Evolutionary conservation across 37 sponge, comb jelly and placozoan species (phyloP).

Genomic region (Diacarnus erythraeanus): DNA sequence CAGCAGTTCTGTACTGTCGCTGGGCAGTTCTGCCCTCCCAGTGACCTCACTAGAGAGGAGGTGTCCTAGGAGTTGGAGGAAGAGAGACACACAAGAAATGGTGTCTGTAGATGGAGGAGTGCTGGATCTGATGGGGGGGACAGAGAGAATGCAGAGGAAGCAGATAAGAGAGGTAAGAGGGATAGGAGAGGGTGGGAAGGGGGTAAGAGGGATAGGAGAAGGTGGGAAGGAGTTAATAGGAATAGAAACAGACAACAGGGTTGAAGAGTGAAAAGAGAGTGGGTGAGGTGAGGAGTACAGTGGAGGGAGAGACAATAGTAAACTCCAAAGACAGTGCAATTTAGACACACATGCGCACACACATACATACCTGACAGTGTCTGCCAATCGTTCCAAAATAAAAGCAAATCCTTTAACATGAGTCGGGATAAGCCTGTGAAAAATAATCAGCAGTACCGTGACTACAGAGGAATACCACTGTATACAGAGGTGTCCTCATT

Average conservation of each 20-base stretch:
- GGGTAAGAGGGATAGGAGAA: neutral
- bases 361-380: slow-evolving; percentile 28
- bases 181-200: neutral
- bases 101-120: slow-evolving; percentile 16
- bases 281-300: neutral
- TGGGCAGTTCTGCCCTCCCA: neutral
- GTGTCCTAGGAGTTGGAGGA: slow-evolving; percentile 36
- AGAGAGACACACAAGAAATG: slow-evolving; percentile 42
- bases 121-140: slow-evolving; percentile 37
- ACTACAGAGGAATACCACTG: too few relatives aligned
- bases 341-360: neutral
- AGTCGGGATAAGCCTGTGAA: slow-evolving; percentile 42
- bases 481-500: neutral
- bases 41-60: slow-evolving; percentile 27
- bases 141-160: neutral
- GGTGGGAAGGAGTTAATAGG: too few relatives aligned
- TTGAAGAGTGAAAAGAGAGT: neutral
- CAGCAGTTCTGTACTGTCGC: neutral
- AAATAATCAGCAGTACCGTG: too few relatives aligned
- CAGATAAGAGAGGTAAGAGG: neutral
- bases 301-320: neutral
- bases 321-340: neutral
- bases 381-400: slow-evolving; percentile 45
- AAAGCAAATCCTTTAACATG: slow-evolving; percentile 33
- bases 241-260: too few relatives aligned